phyloP scores from a whole-genome alignment of 1,140 invertebrate genomes.

The Drosophila oshimai region DNA sequence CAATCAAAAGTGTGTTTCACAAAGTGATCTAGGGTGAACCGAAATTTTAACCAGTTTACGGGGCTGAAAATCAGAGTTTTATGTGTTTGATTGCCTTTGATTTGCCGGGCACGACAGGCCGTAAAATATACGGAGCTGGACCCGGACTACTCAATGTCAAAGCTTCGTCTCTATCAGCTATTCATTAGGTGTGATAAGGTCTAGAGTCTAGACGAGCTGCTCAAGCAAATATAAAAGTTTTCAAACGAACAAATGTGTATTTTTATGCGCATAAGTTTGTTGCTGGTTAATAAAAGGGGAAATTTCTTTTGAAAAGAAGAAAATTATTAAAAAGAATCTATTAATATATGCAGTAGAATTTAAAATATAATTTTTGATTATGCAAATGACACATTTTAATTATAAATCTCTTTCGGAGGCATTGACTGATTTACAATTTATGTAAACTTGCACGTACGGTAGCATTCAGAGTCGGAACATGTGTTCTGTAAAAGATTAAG shows the following conservation, averaged over 20 bases:
- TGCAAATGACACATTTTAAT: not conserved
- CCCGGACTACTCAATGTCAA: constrained; percentile 45
- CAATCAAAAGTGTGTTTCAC: not conserved
- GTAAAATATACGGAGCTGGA: constrained; percentile 14
- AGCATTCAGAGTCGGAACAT: too few species aligned
- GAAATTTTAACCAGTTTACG: constrained; percentile 2
- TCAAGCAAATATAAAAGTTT: constrained; percentile 11
- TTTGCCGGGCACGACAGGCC: not conserved
- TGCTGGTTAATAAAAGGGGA: not conserved
- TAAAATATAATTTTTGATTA: too few species aligned
- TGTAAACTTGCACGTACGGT: too few species aligned
- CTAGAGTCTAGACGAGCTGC: constrained; percentile 23
- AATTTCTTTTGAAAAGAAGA: not conserved
- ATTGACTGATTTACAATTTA: too few species aligned
- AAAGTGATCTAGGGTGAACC: not conserved
- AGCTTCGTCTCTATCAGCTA: constrained; percentile 35
- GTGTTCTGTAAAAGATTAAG: too few species aligned
- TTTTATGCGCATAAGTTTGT: not conserved
- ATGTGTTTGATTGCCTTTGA: constrained; percentile 10
- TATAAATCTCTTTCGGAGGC: not conserved
- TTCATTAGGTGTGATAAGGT: constrained; percentile 23
- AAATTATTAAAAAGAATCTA: not conserved
- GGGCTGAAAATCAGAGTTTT: not conserved
- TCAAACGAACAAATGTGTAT: not conserved
- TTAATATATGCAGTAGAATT: too few species aligned